Evolutionary conservation across 2,797 vertebrate genomes (phyloP).

Genomic region (Lates japonicus): DNA sequence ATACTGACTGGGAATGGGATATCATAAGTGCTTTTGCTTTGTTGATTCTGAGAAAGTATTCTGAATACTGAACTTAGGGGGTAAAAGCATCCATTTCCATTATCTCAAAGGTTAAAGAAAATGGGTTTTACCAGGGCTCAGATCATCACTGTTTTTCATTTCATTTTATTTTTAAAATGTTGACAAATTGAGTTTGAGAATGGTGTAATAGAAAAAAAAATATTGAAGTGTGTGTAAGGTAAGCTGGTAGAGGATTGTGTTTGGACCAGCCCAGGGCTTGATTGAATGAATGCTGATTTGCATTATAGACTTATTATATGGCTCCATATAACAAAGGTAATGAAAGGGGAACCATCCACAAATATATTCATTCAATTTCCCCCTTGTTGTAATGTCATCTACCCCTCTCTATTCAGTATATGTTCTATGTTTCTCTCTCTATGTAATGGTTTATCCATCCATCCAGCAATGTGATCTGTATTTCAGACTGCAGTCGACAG

Average conservation of each 20-base stretch:
- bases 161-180: constrained; percentile 22
- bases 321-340: constrained; percentile 7
- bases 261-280: not conserved
- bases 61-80: not conserved
- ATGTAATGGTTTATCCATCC: constrained; percentile 12
- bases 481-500: constrained; percentile 53
- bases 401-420: not conserved
- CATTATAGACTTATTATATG: constrained; percentile 10
- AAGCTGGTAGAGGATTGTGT: constrained; percentile 23
- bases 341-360: not conserved
- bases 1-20: not conserved
- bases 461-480: constrained; percentile 25
- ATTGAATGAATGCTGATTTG: constrained; percentile 20
- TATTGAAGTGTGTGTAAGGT: not conserved
- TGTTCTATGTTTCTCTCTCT: constrained; percentile 11
- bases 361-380: not conserved
- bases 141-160: constrained; percentile 19
- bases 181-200: constrained; percentile 14
- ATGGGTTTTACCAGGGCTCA: not conserved
- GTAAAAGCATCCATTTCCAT: constrained; percentile 1
- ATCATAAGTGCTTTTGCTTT: not conserved
- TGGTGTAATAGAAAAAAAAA: constrained; percentile 14
- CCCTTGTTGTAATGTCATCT: not conserved
- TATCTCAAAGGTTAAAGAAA: constrained; percentile 18
- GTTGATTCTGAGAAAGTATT: not conserved